Evolutionary conservation across 1,140 invertebrate species (phyloP).

Genomic region (Papilio glaucus): DNA sequence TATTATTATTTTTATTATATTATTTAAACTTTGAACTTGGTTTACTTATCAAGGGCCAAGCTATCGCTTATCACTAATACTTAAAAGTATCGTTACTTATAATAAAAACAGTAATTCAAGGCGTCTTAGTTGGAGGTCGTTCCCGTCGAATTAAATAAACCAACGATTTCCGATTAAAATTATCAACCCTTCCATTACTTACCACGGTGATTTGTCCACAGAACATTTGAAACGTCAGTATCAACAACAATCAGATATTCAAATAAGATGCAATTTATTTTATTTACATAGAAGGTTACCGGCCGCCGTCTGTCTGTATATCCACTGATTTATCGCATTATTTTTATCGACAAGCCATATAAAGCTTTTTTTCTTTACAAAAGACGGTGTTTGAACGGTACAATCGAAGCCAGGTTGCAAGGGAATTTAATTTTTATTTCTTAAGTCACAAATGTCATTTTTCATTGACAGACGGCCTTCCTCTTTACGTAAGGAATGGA

Average conservation of each 20-base stretch:
- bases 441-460: background rate
- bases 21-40: no score
- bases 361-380: constrained; percentile 43
- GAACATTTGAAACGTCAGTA: constrained; percentile 39
- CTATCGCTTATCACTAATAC: background rate
- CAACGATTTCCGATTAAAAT: constrained; percentile 23
- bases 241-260: constrained; percentile 49
- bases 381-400: background rate
- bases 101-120: constrained; percentile 3
- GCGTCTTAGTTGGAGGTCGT: background rate
- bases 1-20: no score
- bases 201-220: constrained; percentile 28
- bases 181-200: constrained; percentile 30
- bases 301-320: constrained; percentile 44
- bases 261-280: constrained; percentile 51
- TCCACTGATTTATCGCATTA: constrained; percentile 69
- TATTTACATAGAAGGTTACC: constrained; percentile 54
- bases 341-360: constrained; percentile 59
- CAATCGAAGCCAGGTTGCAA: background rate
- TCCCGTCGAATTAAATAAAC: constrained; percentile 26
- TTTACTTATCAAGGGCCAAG: background rate
- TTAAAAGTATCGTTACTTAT: background rate
- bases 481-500: constrained; percentile 37
- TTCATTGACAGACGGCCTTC: background rate
- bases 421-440: constrained; percentile 17